Percentiles rank a stretch among this genome's conserved stretches.
phyloP scores from a whole-genome alignment of 2,113 vertebrate genomes.

The Ctenodactylus gundi region DNA sequence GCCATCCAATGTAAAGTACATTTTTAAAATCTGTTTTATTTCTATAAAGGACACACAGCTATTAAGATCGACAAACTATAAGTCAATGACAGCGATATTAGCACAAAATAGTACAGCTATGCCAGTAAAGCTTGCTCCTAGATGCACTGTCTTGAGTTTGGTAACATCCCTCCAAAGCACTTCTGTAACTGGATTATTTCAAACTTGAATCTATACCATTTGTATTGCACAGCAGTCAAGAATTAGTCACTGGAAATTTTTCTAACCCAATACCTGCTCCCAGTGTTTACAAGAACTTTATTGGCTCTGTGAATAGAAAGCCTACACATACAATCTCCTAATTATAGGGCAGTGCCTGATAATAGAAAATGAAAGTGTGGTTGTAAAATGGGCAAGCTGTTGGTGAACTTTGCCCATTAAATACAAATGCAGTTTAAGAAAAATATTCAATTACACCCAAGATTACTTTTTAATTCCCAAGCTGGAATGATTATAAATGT shows the following conservation, averaged over 20 bases:
- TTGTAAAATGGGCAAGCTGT: constrained; percentile 6
- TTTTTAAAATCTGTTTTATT: constrained; percentile 19
- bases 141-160: background rate
- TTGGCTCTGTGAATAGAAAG: background rate
- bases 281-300: constrained; percentile 35
- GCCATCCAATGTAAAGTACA: no score
- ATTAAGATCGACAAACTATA: constrained; percentile 18
- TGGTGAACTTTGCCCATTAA: constrained; percentile 25
- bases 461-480: background rate
- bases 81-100: background rate
- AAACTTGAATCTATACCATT: constrained; percentile 23
- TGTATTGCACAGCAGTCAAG: constrained; percentile 21
- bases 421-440: constrained; percentile 29
- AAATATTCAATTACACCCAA: constrained; percentile 33
- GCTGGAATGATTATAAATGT: background rate
- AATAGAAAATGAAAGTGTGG: constrained; percentile 46
- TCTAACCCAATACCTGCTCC: background rate
- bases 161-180: background rate
- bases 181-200: background rate
- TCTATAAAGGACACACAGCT: background rate
- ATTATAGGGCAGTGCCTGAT: background rate
- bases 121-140: background rate
- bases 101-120: background rate
- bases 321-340: constrained; percentile 8
- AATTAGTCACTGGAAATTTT: constrained; percentile 27